Evolutionary conservation across 2,113 vertebrate genomes (phyloP), one percentile per base, ranked within the genome.

Genomic region (Anguilla japonica): DNA sequence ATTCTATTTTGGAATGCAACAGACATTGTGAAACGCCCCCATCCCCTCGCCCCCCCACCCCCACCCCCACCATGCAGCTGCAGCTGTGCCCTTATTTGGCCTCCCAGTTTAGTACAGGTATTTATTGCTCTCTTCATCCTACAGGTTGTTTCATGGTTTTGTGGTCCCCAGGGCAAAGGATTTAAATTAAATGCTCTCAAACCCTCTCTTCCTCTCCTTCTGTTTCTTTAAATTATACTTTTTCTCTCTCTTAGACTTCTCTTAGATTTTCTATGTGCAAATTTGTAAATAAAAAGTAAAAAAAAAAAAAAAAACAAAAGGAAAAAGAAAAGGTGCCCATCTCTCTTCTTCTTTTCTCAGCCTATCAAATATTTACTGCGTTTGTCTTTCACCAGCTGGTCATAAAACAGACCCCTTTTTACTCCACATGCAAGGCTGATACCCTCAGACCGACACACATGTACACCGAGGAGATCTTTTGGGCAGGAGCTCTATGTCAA

Each of bases 81-180:
- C 94, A 94, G 93, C 92, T 93, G 92, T 87, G 84, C 89, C 90
- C 90, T 88, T 90, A 93, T 94, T 94, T 93, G 92, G 92, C 94
- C 92, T 93, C 90, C 89, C 90, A 89, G 92, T 90, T 92, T 90
- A 91, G 93, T 11, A 95, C 94, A 93, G 94, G 91, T 95, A 94
- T 94, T 94, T 95, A 96, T 95, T 95, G 94, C 95, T 95, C 92
- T 93, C 92, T 91, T 94, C 92, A 93, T 94, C 90, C 87, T 92
- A 91, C 93, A 94, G 93, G 92, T 94, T 91, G 89, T 91, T 93
- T 94, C 89, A 91, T 88, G 91, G 93, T 90, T 92, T 90, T 87
- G 88, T 94, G 94, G 93, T 95, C 93, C 93, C 94, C 67, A 41
- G 91, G 91, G 93, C 87, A 89, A 92, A 90, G 92, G 88, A 92